Evolutionary conservation across 2,113 vertebrate species (phyloP).

Genomic region (Dipodomys merriami): DNA sequence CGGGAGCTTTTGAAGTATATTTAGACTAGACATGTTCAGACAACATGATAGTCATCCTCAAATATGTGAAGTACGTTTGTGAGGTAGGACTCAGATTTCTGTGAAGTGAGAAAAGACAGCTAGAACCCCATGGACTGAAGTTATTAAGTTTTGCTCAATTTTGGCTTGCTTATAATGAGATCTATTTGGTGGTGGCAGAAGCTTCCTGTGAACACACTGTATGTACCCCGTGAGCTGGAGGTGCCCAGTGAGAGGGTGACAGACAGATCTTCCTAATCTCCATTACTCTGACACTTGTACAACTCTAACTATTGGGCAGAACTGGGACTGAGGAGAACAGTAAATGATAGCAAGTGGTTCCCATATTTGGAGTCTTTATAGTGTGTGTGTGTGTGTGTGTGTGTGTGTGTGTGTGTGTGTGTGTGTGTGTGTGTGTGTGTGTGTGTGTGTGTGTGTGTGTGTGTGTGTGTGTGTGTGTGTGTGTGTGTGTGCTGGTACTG

Average conservation of each 20-base stretch:
- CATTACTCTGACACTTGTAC: not conserved
- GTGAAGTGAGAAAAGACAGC: not conserved
- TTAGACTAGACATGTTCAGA: not conserved
- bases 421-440: too few relatives aligned
- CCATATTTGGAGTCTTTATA: not conserved
- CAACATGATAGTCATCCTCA: not conserved
- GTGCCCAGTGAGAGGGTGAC: not conserved
- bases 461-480: too few relatives aligned
- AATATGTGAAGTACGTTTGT: not conserved
- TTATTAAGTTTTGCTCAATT: not conserved
- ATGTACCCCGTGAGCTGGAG: not conserved
- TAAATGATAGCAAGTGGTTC: not conserved
- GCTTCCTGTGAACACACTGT: not conserved
- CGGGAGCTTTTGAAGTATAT: not conserved
- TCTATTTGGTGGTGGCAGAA: not conserved
- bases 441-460: too few relatives aligned
- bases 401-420: too few relatives aligned
- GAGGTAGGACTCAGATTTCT: not conserved
- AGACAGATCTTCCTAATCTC: not conserved
- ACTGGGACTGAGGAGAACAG: accelerated
- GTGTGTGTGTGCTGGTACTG: too few relatives aligned
- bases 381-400: too few relatives aligned
- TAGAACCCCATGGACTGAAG: not conserved
- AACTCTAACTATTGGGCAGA: not conserved
- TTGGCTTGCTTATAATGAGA: not conserved